These are phyloP conservation scores for Aramus guarauna DNA, from an alignment of 2,113 vertebrate genomes.

Conservation along the genomic window DNA sequence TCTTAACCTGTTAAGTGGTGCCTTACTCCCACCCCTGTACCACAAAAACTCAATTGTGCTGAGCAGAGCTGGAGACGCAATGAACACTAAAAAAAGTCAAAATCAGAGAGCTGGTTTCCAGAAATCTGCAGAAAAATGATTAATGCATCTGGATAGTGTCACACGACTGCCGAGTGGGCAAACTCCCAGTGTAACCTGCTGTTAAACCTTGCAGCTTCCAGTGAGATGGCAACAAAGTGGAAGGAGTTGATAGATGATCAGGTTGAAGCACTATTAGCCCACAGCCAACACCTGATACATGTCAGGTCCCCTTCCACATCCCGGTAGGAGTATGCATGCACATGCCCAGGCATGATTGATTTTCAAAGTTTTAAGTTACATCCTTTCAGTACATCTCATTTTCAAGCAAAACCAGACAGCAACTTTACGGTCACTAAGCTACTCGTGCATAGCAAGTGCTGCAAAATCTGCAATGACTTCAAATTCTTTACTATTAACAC, in stretches of 20 bases:
- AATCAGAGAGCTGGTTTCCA: background rate
- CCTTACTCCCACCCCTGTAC: background rate
- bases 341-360: rapidly evolving
- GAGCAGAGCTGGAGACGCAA: background rate
- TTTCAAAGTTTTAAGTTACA: rapidly evolving
- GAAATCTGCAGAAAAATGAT: background rate
- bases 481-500: background rate
- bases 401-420: background rate
- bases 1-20: background rate
- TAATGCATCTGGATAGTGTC: rapidly evolving
- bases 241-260: background rate
- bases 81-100: background rate
- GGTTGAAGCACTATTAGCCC: background rate
- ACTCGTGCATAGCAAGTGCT: background rate
- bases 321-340: background rate
- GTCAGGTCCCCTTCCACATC: background rate
- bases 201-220: background rate
- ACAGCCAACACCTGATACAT: background rate
- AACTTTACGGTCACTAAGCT: background rate
- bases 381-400: background rate
- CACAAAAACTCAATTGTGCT: background rate
- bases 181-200: background rate
- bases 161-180: rapidly evolving
- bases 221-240: rapidly evolving
- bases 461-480: background rate